Conservation (phyloP, 2,888 invertebrate genomes). For the Hylaea fasciaria region DNA sequence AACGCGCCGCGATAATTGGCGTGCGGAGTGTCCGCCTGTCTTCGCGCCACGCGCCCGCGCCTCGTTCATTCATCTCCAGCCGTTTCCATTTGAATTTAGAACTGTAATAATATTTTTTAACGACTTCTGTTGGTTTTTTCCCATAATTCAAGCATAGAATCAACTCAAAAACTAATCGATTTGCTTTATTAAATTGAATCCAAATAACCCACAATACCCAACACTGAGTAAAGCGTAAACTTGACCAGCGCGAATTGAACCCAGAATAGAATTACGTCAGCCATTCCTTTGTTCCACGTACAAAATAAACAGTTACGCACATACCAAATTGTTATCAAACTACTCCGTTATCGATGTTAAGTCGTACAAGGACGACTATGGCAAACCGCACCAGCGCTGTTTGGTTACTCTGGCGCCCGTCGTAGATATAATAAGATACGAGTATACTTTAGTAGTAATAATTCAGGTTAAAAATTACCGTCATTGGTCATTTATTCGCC, state of each 20-base stretch:
- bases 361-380: constrained; percentile 77
- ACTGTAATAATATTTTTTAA: constrained; percentile 58
- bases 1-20: constrained; percentile 81
- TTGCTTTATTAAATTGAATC: too few species aligned
- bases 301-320: constrained; percentile 49
- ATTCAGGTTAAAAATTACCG: too few species aligned
- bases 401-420: constrained; percentile 43
- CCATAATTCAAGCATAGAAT: too few species aligned
- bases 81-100: constrained; percentile 68
- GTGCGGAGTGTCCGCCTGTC: constrained; percentile 75
- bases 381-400: constrained; percentile 58
- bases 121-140: background rate
- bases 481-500: too few species aligned
- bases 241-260: constrained; percentile 24
- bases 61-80: constrained; percentile 47
- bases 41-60: constrained; percentile 74
- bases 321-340: constrained; percentile 59
- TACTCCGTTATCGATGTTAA: constrained; percentile 69
- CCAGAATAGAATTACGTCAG: constrained; percentile 33
- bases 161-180: too few species aligned
- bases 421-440: constrained; percentile 4
- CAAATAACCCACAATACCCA: too few species aligned
- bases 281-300: constrained; percentile 34
- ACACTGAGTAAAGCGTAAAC: constrained; percentile 7
- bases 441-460: background rate